Evolutionary conservation across 2,113 vertebrate species (phyloP).

Genomic region (Riparia riparia): DNA sequence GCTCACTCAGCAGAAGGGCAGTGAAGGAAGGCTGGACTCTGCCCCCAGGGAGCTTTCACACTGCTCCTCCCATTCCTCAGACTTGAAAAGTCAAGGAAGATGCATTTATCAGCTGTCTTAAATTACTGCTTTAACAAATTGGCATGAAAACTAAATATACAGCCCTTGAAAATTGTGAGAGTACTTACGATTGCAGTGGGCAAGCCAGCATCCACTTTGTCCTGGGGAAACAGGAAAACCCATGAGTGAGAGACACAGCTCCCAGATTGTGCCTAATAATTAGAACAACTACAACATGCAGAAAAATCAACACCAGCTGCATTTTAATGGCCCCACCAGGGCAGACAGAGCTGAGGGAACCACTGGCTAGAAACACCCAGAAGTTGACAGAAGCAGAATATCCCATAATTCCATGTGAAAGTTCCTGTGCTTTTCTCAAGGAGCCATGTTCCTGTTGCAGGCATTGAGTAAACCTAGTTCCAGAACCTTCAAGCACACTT

Average conservation of each 20-base stretch:
- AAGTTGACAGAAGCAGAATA: background rate
- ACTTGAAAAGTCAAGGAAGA: background rate
- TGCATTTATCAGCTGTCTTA: background rate
- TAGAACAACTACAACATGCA: background rate
- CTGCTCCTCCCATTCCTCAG: background rate
- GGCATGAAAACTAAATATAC: background rate
- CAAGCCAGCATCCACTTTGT: conserved; percentile 96
- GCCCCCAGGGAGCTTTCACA: background rate
- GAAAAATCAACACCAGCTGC: background rate
- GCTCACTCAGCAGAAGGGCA: background rate
- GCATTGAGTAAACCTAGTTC: background rate
- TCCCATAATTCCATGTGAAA: background rate
- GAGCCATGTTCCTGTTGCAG: background rate
- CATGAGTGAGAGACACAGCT: background rate
- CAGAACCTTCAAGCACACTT: background rate
- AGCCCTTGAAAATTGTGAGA: background rate
- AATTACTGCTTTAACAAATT: background rate
- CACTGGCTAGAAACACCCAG: background rate
- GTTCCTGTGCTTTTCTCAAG: background rate
- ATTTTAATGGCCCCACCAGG: background rate
- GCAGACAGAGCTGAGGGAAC: background rate
- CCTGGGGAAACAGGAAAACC: conserved; percentile 75
- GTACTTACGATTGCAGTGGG: conserved; percentile 96
- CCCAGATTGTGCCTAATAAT: background rate
- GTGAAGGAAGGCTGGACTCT: background rate